Evolutionary conservation across 2,888 invertebrate genomes (phyloP).

Genomic region (Leptopilina drosophilae): DNA sequence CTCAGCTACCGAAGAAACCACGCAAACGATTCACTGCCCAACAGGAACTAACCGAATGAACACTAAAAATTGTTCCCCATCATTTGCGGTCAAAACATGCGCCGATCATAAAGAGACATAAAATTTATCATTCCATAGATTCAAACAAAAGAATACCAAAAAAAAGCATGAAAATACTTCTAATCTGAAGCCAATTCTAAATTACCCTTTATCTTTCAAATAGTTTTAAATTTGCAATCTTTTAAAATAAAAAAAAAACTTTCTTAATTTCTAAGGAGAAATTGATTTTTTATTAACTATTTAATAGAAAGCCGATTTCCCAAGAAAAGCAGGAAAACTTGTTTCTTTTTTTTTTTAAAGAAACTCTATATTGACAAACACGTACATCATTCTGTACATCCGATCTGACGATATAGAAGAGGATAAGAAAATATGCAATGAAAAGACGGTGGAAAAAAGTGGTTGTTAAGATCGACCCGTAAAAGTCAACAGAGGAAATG

Average conservation of each 20-base stretch:
- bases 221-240: too few species aligned
- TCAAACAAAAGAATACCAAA: too few species aligned
- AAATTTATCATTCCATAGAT: too few species aligned
- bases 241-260: too few species aligned
- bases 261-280: too few species aligned
- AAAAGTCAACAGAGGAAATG: slow-evolving; percentile 60
- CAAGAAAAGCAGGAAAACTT: too few species aligned
- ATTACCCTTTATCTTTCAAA: not conserved
- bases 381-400: not conserved
- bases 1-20: slow-evolving; percentile 34
- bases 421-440: not conserved
- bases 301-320: too few species aligned
- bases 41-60: slow-evolving; percentile 3
- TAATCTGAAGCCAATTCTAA: not conserved
- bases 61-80: not conserved
- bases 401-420: not conserved
- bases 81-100: too few species aligned
- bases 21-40: not conserved
- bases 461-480: not conserved
- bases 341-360: not conserved
- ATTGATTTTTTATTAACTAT: too few species aligned
- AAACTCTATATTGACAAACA: not conserved
- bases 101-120: too few species aligned
- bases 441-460: not conserved
- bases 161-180: not conserved